Base-by-base conservation (phyloP, 2,113 vertebrate genomes). In the Fregetta grallaria region DNA sequence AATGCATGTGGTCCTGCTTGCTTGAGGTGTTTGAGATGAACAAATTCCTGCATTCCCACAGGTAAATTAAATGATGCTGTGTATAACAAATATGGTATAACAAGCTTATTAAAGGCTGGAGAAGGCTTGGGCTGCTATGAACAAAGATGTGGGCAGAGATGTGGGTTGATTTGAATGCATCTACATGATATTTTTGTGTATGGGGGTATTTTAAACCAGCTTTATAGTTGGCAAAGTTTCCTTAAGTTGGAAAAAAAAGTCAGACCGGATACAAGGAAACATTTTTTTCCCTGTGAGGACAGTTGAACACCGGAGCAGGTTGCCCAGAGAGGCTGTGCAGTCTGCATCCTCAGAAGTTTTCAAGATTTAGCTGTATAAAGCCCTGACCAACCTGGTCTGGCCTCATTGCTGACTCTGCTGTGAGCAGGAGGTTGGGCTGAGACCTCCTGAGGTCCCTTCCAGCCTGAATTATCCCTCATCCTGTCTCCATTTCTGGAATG, bases 131-230 rank as follows among this genome's bases (percentile, higher is more conserved):
- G 32, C 70, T 94, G 58, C 82, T 70, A 11, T 82, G 53, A 96
- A 62, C 85, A 83, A 86, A 87, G 81, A 32, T 91, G 90, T 92
- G 90, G 93, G 85, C 50, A 90, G 91, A 92, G 65, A 58, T 74
- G 82, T 55, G 68, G 75, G 73, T 74, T 72, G 75, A 86, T 77
- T 80, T 90, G 47, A 82, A 80, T 88, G 10, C 42, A 66, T n/a
- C 53, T 94, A 34, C 27, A 4, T 62, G 6, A 72, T 90, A 56
- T 74, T 95, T 96, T 96, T 86, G n/a, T 86, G 15, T 55, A 66
- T 32, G 70, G 8, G 55, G 13, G 5, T 86, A 70, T 66, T 95
- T 80, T 50, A 94, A 96, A 88, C 26, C 16, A 83, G 38, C 23
- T 90, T 83, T 83, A 47, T 36, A 80, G 29, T 13, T 63, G 75